Conservation (phyloP, 2,888 invertebrate species). For the Pheosia tremula region DNA sequence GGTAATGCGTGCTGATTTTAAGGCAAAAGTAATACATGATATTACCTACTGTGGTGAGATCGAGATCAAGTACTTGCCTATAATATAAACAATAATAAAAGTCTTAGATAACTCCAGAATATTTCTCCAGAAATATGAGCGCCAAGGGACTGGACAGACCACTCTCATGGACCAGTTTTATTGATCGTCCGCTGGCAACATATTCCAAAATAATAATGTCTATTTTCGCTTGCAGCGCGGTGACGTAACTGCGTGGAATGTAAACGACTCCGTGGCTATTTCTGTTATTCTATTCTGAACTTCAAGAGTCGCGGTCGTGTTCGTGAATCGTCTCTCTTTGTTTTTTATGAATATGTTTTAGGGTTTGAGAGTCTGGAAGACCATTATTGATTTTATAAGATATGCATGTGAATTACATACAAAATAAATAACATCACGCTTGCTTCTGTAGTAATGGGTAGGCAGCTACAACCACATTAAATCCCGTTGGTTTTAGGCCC, state of each 20-base stretch:
- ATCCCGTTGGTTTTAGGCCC: too few species aligned
- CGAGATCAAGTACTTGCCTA: too few species aligned
- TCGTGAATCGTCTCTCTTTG: slow-evolving; percentile 27
- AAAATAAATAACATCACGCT: too few species aligned
- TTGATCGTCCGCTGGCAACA: slow-evolving; percentile 74
- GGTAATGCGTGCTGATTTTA: too few species aligned
- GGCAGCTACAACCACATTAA: too few species aligned
- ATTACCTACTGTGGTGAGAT: too few species aligned
- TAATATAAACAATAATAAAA: neutral
- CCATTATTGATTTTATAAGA: too few species aligned
- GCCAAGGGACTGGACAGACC: slow-evolving; percentile 5
- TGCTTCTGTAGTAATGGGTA: too few species aligned
- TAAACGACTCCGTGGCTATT: slow-evolving; percentile 65
- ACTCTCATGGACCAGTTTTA: slow-evolving; percentile 55
- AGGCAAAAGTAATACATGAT: too few species aligned
- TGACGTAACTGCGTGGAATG: slow-evolving; percentile 73
- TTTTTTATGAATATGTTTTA: slow-evolving; percentile 21
- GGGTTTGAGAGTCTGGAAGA: neutral
- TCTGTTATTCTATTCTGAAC: slow-evolving; percentile 56
- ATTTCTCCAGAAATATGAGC: slow-evolving; percentile 7
- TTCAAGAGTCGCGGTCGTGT: slow-evolving; percentile 46
- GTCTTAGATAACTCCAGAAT: slow-evolving; percentile 4
- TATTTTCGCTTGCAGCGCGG: slow-evolving; percentile 61
- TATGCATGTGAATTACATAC: too few species aligned
- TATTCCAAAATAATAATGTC: slow-evolving; percentile 71